Evolutionary conservation across 2,113 vertebrate species (phyloP), one percentile per base, ranked within the genome.

Genomic region (Phylloscopus whistleri): DNA sequence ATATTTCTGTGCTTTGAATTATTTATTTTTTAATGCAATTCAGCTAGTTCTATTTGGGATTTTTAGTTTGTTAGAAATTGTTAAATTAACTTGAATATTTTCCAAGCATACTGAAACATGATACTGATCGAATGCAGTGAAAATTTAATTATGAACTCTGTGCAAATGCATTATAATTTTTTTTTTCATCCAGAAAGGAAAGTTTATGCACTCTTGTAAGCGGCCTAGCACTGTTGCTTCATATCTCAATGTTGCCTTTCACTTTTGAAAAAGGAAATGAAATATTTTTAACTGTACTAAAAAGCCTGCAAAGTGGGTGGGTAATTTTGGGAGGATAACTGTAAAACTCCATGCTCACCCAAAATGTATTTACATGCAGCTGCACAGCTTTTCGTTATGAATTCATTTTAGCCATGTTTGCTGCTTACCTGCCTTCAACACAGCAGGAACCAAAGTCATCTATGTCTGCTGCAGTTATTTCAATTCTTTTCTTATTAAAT

Each of bases 401-500:
- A 84, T 84, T 84, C 2, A 22, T 86, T 88, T 93, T 52, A 78
- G 41, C 15, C 30, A 9, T 59, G 17, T 77, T 77, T 69, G 23
- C 52, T 76, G 19, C 37, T 80, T 85, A 91, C 75, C 55, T 83
- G 75, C 58, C 0, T 5, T n/a, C 84, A 90, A 68, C 6, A 3
- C 73, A 88, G 56, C 70, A 81, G 68, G 64, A 69, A 77, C 44
- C 48, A 74, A 44, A 53, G 24, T 53, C 58, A 63, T 83, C 75
- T 87, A 6, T 60, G 16, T 55, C 55, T 91, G 73, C 62, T 67
- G 83, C 31, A 87, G 51, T 59, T 77, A 77, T 86, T 94, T 85
- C 48, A 83, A 52, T 94, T 88, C 23, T 90, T 86, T 95, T 91
- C 39, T 68, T 94, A 70, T 83, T 86, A 94, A 88, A 93, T 44